Evolutionary conservation across 2,888 invertebrate genomes (phyloP).

Genomic region (Apamea anceps): DNA sequence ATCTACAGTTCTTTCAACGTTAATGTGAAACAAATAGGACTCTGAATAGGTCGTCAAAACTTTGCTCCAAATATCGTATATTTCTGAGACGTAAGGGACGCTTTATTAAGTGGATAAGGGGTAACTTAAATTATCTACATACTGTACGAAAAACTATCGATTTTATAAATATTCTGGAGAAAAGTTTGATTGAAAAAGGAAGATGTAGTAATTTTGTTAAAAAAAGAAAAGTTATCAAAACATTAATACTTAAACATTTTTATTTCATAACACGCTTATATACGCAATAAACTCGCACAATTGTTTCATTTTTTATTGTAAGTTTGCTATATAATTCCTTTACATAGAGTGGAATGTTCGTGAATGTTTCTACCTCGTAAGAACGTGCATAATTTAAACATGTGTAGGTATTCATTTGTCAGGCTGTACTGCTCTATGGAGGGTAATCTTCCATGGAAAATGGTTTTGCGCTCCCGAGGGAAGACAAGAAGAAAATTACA

Average conservation of each 20-base stretch:
- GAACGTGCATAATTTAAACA: constrained; percentile 14
- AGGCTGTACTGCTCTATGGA: not conserved
- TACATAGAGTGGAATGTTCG: not conserved
- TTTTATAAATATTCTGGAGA: not conserved
- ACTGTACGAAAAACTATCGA: not conserved
- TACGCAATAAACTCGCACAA: not conserved
- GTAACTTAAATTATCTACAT: not conserved
- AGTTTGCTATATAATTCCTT: not conserved
- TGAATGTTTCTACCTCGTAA: constrained; percentile 11
- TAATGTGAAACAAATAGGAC: not conserved
- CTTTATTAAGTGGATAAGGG: not conserved
- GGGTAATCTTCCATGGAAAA: constrained; percentile 39
- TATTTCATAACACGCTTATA: not conserved
- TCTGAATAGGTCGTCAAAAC: not conserved
- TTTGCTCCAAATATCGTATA: not conserved
- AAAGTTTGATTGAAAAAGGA: not conserved
- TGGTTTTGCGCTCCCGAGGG: constrained; percentile 10
- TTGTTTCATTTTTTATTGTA: not conserved
- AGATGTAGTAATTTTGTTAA: not conserved
- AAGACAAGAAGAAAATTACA: constrained; percentile 27
- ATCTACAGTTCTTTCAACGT: not conserved
- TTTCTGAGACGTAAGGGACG: not conserved
- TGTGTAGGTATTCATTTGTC: constrained; percentile 20
- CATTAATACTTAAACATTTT: not conserved
- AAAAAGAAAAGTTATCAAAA: not conserved